phyloP scores from a whole-genome alignment of 2,797 vertebrate genomes.

The Gallinago solitaria region DNA sequence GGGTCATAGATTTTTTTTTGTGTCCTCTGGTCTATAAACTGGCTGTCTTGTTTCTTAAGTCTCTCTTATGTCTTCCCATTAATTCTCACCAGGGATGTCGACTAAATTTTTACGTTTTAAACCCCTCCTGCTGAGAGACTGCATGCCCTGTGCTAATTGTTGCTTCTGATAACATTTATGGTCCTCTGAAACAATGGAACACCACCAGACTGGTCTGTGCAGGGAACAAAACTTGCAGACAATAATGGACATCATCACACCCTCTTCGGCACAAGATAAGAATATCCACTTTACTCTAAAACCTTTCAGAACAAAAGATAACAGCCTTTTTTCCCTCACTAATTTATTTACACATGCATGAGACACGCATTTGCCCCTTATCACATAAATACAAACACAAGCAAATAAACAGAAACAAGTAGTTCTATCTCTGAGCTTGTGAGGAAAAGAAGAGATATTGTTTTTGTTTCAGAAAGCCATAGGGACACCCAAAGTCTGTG shows the following conservation, averaged over 20 bases:
- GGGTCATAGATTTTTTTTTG: not conserved
- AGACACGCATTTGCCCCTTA: not conserved
- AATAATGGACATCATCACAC: constrained; percentile 38
- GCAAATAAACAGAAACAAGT: constrained; percentile 29
- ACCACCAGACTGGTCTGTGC: not conserved
- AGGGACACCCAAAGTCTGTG: not conserved
- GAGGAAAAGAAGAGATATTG: constrained; percentile 3
- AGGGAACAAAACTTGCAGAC: constrained; percentile 16
- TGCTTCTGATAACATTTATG: not conserved
- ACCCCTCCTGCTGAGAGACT: not conserved
- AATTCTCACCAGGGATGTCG: not conserved
- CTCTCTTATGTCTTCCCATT: not conserved
- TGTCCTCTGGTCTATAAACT: not conserved
- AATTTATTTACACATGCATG: constrained; percentile 32
- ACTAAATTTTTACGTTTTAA: not conserved
- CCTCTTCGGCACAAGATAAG: constrained; percentile 24
- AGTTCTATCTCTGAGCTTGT: not conserved
- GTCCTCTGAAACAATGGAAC: not conserved
- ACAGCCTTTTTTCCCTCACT: constrained; percentile 31
- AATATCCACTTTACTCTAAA: constrained; percentile 40
- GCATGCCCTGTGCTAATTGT: not conserved
- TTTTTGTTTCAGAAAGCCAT: not conserved
- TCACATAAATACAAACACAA: constrained; percentile 14
- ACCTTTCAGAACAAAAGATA: constrained; percentile 61
- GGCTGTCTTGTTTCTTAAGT: not conserved